phyloP scores from a whole-genome alignment of 2,888 invertebrate genomes.

The Caenorhabditis sp. region DNA sequence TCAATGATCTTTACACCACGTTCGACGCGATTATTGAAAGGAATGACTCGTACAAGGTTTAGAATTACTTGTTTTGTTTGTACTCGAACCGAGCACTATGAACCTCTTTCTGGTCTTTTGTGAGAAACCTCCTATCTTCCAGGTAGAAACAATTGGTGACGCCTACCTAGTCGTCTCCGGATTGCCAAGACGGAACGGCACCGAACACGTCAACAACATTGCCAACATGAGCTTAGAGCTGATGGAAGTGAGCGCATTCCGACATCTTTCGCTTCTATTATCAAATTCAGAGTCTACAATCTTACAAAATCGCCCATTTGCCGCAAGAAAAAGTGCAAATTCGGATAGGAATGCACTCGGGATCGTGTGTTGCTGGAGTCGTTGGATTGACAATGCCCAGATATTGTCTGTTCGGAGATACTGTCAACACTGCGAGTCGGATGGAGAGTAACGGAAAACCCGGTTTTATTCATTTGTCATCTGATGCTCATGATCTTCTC shows the following conservation, averaged over 20 bases:
- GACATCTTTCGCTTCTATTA: background rate
- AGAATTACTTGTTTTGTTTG: no score
- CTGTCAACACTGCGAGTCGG: conserved; percentile 71
- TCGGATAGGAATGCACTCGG: conserved; percentile 68
- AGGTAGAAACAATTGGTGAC: conserved; percentile 70
- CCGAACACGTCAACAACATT: conserved; percentile 59
- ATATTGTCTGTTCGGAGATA: conserved; percentile 72
- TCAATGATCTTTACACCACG: conserved; percentile 76
- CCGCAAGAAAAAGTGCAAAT: conserved; percentile 71
- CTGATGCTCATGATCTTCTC: conserved; percentile 60
- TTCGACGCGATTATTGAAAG: conserved; percentile 77
- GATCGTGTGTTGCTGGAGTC: conserved; percentile 70
- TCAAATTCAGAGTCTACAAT: conserved; percentile 50
- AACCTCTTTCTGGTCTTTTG: conserved; percentile 19
- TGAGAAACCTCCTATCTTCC: background rate
- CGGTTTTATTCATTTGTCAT: conserved; percentile 66
- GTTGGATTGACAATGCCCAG: conserved; percentile 73
- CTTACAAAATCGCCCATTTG: conserved; percentile 73
- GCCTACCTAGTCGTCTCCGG: conserved; percentile 66
- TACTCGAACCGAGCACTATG: conserved; percentile 13
- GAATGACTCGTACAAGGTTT: conserved; percentile 76
- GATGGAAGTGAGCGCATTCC: conserved; percentile 26
- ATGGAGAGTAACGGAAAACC: conserved; percentile 72
- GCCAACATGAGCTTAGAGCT: conserved; percentile 61
- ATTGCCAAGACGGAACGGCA: conserved; percentile 63